These are phyloP conservation scores for Lithophane leautieri DNA, from an alignment of 2,888 invertebrate genomes.

Conservation along the genomic window DNA sequence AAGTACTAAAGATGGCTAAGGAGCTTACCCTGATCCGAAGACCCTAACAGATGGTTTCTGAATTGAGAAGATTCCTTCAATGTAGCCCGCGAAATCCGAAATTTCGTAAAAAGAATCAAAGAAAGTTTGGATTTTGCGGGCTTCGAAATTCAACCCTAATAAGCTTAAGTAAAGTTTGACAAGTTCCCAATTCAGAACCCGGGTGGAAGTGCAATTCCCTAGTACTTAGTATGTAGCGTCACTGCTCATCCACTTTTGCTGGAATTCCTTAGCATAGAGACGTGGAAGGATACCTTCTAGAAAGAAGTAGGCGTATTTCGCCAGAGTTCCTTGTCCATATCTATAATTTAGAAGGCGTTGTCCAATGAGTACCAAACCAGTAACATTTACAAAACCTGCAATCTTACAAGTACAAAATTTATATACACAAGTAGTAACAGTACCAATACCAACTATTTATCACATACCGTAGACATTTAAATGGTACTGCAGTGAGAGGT, in stretches of 20 bases:
- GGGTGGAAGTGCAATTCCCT: neutral
- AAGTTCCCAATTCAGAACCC: neutral
- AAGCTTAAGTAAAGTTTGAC: neutral
- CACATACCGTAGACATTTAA: constrained; percentile 63
- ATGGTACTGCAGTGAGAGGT: constrained; percentile 65
- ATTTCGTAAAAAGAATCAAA: neutral
- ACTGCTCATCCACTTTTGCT: neutral
- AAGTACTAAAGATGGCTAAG: neutral
- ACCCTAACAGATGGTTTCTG: neutral
- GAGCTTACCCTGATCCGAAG: neutral
- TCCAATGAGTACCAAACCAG: constrained; percentile 25
- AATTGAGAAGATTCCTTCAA: neutral
- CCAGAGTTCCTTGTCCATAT: neutral
- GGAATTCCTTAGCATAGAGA: neutral
- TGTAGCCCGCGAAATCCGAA: neutral
- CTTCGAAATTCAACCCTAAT: neutral
- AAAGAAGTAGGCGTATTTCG: neutral
- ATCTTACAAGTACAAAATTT: constrained; percentile 37
- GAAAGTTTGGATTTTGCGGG: neutral
- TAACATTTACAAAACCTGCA: constrained; percentile 47
- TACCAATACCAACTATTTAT: constrained; percentile 49
- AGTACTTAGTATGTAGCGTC: neutral
- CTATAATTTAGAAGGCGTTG: constrained; percentile 37
- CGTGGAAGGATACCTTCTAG: neutral
- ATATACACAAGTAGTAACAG: constrained; percentile 28